Conservation (phyloP, 1,140 invertebrate species). For the Andrena cerasifolii region DNA sequence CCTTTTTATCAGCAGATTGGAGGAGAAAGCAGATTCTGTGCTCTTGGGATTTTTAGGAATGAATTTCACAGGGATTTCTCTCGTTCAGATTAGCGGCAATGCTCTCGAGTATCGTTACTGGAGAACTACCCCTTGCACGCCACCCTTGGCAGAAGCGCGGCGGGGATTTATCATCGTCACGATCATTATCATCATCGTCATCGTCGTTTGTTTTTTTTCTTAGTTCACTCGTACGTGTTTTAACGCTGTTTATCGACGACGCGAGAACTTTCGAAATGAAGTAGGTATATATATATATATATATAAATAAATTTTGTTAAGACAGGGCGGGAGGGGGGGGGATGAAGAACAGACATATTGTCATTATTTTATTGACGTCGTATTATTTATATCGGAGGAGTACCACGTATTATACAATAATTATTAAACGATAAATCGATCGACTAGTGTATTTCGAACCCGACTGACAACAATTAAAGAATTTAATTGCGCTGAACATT, state of each 20-base stretch:
- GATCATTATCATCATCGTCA: constrained; percentile 44
- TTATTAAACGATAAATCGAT: constrained; percentile 69
- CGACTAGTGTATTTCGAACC: constrained; percentile 74
- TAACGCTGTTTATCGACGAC: constrained; percentile 47
- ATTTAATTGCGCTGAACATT: constrained; percentile 72
- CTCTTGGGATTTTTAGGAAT: no score
- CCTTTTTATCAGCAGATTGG: neutral
- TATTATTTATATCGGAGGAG: constrained; percentile 73
- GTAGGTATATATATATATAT: constrained; percentile 56
- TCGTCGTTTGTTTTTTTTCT: constrained; percentile 43
- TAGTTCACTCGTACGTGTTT: constrained; percentile 48
- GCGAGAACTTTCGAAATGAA: constrained; percentile 47
- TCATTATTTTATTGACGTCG: constrained; percentile 69
- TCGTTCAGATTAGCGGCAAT: no score
- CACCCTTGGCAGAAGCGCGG: constrained; percentile 13
- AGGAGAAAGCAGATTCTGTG: no score
- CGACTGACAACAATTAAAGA: constrained; percentile 76
- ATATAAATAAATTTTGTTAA: constrained; percentile 62
- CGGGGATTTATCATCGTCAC: constrained; percentile 34
- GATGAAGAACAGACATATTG: constrained; percentile 57
- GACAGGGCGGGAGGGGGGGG: constrained; percentile 13
- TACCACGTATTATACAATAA: constrained; percentile 70
- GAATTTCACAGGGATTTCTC: no score
- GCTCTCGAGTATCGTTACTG: neutral
- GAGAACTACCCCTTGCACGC: neutral